A percentile compares a stretch with the other conserved stretches of the same genome.
phyloP scores from a whole-genome alignment of 53 echinoderm and acorn worm species.

The Stichopus horrens region DNA sequence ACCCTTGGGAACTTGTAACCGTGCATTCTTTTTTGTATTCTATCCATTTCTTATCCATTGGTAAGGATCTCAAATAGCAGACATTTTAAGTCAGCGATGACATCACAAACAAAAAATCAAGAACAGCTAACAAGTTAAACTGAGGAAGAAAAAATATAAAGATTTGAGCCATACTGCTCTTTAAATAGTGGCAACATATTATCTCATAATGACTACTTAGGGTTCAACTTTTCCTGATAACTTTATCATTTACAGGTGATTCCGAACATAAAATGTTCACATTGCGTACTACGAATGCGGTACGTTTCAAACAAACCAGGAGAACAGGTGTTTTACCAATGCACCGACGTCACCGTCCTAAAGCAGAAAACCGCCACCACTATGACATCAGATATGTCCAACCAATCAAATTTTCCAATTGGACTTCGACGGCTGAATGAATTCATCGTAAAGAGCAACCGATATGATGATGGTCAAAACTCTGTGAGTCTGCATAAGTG shows the following conservation, averaged over 20 bases:
- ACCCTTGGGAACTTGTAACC: neutral
- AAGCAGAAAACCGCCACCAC: neutral
- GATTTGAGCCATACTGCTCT: too few species aligned
- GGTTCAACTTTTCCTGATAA: neutral
- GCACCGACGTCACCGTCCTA: constrained; percentile 62
- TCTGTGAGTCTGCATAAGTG: too few species aligned
- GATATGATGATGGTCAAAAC: neutral
- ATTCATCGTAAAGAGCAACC: neutral
- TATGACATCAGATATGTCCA: neutral
- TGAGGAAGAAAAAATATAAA: too few species aligned
- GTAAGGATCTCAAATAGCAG: too few species aligned
- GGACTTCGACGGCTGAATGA: neutral
- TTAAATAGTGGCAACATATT: too few species aligned
- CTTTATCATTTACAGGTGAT: constrained; percentile 46
- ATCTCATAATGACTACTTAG: too few species aligned
- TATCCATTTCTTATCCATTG: neutral
- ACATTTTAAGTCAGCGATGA: too few species aligned
- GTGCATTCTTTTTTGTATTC: neutral
- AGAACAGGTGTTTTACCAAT: constrained; percentile 72
- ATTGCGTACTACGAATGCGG: constrained; percentile 77
- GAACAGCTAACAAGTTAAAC: too few species aligned
- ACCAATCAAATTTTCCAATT: neutral
- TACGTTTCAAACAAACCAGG: constrained; percentile 77
- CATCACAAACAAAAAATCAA: too few species aligned
- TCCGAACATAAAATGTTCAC: constrained; percentile 67